phyloP scores from a whole-genome alignment of 2,888 invertebrate species.

The Gordius sp. region DNA sequence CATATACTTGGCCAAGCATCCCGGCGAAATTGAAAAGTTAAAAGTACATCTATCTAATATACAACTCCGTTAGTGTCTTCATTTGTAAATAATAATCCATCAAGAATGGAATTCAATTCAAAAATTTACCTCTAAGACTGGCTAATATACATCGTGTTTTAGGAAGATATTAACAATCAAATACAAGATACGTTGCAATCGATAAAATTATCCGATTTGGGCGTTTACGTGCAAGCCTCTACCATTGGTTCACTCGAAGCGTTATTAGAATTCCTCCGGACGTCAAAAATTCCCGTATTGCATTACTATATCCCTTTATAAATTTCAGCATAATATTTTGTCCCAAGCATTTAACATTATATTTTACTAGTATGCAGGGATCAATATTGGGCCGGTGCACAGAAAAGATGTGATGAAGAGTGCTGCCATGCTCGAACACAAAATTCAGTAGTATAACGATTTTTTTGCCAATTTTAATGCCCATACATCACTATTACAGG shows the following conservation, averaged over 20 bases:
- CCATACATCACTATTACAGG: slow-evolving; percentile 30
- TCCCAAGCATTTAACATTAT: background rate
- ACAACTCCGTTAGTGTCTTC: background rate
- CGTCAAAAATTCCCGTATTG: slow-evolving; percentile 74
- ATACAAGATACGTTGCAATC: slow-evolving; percentile 62
- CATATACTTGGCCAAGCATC: slow-evolving; percentile 59
- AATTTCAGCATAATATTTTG: background rate
- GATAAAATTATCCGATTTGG: slow-evolving; percentile 62
- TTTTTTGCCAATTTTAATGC: background rate
- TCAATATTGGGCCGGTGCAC: slow-evolving; percentile 94
- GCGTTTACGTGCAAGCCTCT: slow-evolving; percentile 96
- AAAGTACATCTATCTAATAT: too few species aligned
- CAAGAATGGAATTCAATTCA: background rate
- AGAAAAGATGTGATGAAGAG: slow-evolving; percentile 98
- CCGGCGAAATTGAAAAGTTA: slow-evolving; percentile 68
- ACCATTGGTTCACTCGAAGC: slow-evolving; percentile 96
- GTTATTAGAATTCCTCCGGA: slow-evolving; percentile 60
- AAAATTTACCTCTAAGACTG: background rate
- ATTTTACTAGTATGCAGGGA: slow-evolving; percentile 61
- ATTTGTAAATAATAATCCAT: background rate
- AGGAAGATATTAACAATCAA: slow-evolving; percentile 59
- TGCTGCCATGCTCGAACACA: slow-evolving; percentile 96
- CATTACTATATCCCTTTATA: too few species aligned
- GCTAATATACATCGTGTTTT: too few species aligned
- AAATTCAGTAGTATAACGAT: slow-evolving; percentile 42